phyloP scores from a whole-genome alignment of 2,888 invertebrate species.

The Hyles lineata region DNA sequence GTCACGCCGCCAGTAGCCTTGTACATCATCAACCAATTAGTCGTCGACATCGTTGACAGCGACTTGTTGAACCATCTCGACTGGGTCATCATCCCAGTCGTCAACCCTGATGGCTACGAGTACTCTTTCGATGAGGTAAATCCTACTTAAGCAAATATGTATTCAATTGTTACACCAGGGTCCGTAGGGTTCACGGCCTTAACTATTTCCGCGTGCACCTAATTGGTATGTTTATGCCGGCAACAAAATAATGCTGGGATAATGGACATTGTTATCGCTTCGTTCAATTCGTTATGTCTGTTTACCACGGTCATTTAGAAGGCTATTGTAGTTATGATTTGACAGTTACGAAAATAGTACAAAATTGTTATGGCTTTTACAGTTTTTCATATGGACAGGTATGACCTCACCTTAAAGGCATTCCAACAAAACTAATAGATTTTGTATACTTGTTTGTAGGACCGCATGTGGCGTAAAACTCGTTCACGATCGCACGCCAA shows the following conservation, averaged over 20 bases:
- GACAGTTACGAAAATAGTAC: background rate
- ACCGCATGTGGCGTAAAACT: slow-evolving; percentile 89
- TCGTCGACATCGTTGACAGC: slow-evolving; percentile 80
- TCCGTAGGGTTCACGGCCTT: slow-evolving; percentile 19
- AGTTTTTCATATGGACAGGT: too few species aligned
- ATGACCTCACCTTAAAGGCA: too few species aligned
- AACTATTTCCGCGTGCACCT: slow-evolving; percentile 29
- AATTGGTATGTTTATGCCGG: slow-evolving; percentile 31
- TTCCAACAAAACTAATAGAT: too few species aligned
- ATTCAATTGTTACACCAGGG: slow-evolving; percentile 23
- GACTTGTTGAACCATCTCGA: slow-evolving; percentile 84
- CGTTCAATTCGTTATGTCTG: background rate
- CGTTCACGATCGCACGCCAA: slow-evolving; percentile 79
- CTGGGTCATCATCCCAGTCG: slow-evolving; percentile 87
- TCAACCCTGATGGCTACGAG: slow-evolving; percentile 91
- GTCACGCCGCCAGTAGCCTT: slow-evolving; percentile 88
- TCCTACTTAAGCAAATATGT: slow-evolving; percentile 27
- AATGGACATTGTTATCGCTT: slow-evolving; percentile 3
- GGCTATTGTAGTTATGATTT: background rate
- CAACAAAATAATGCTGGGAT: slow-evolving; percentile 11
- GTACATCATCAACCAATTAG: slow-evolving; percentile 87
- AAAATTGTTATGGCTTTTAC: background rate
- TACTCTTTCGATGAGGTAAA: slow-evolving; percentile 83
- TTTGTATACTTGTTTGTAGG: slow-evolving; percentile 61
- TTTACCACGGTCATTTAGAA: background rate